Base-by-base conservation (phyloP, 1,140 invertebrate species). In the Atta colombica region DNA sequence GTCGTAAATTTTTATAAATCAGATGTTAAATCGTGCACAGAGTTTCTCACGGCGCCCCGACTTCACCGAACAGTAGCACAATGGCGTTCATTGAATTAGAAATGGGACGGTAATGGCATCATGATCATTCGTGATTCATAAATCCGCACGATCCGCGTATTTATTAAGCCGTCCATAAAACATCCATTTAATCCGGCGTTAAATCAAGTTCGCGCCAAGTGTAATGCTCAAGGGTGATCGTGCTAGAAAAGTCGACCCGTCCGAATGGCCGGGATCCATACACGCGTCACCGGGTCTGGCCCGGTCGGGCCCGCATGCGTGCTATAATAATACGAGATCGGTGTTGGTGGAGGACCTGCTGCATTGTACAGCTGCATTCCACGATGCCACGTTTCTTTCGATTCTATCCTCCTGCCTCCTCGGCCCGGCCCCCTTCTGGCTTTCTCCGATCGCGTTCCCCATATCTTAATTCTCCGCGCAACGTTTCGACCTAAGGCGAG, bases 331-430 rank as follows among this genome's bases (percentile, higher is more conserved):
- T 85, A 18, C 71, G 58, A 65, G 75, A 49, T 71, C 53, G 86
- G 77, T 66, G 74, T 80, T 86, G 45, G 68, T 89, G 49, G 81
- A 88, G 85, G 60, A 90, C 85, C 87, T 87, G 89, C 89, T 75
- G 71, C 87, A 92, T 92, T 87, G 88, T 91, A 68, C 74, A 88
- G 91, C 91, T 88, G 89, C 91, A 92, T 92, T 92, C 89, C 89
- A 89, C 66, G 68, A 53, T 49, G 55, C 53, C 60, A 88, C 61
- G 51, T 68, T 85, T 89, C 85, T 86, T 86, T 84, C 61, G 45
- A n/a, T 45, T 72, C 82, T 72, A 66, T 87, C 58, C 72, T 71
- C 35, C 25, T 28, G 45, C 78, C 60, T 45, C 49, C 69, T 18
- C 60, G 45, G 45, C n/a, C 18, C n/a, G 61, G 18, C 65, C 16